These are phyloP conservation scores for Gerris buenoi DNA, from an alignment of 1,140 invertebrate genomes.

Conservation along the genomic window DNA sequence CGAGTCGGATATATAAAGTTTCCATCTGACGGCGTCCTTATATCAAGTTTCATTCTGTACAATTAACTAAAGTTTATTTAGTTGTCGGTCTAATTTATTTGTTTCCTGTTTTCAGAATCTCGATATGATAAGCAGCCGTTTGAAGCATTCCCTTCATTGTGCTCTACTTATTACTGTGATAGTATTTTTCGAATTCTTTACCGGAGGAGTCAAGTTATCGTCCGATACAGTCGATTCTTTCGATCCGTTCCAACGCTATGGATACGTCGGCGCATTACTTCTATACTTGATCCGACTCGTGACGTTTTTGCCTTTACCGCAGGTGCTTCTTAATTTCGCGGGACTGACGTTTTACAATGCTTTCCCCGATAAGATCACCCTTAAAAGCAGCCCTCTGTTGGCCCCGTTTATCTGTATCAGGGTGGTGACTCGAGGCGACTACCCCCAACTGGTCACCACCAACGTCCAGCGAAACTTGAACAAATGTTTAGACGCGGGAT, in stretches of 20 bases:
- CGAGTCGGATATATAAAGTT: no score
- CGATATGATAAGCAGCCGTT: slow-evolving; percentile 42
- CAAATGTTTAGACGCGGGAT: slow-evolving; percentile 70
- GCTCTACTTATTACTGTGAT: slow-evolving; percentile 57
- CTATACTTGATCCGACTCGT: slow-evolving; percentile 67
- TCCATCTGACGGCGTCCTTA: no score
- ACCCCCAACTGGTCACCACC: slow-evolving; percentile 73
- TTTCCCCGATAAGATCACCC: slow-evolving; percentile 79
- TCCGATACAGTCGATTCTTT: slow-evolving; percentile 41
- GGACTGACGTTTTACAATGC: slow-evolving; percentile 85
- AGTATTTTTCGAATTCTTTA: slow-evolving; percentile 57
- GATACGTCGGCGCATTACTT: slow-evolving; percentile 44
- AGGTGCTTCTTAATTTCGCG: slow-evolving; percentile 81
- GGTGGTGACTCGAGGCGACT: slow-evolving; percentile 89
- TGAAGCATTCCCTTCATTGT: slow-evolving; percentile 65
- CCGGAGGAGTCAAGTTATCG: slow-evolving; percentile 57
- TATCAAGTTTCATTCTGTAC: no score
- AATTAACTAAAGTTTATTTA: no score
- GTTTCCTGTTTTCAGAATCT: slow-evolving; percentile 7
- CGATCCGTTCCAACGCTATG: slow-evolving; percentile 68
- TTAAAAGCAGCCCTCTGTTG: slow-evolving; percentile 76
- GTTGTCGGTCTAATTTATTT: no score
- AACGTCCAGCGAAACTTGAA: slow-evolving; percentile 84
- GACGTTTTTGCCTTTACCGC: slow-evolving; percentile 73
- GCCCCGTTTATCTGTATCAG: slow-evolving; percentile 92